These are phyloP conservation scores for Arrhamphus sclerolepis DNA, from an alignment of 2,797 vertebrate genomes.

Conservation along the genomic window DNA sequence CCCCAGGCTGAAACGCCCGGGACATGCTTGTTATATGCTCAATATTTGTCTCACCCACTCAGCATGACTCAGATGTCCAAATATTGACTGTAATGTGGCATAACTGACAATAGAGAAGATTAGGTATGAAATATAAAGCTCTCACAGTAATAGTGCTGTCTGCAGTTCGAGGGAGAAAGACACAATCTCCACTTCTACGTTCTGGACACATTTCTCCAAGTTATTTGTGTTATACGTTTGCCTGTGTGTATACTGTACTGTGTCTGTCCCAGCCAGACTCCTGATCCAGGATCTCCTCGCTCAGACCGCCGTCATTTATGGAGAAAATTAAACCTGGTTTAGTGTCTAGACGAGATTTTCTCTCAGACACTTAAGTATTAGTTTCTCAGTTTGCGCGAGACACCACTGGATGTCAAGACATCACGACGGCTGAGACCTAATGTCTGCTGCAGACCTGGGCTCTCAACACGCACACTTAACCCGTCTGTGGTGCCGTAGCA, in stretches of 20 bases:
- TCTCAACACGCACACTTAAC: constrained; percentile 5
- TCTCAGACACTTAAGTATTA: constrained; percentile 19
- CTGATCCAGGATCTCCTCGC: constrained; percentile 25
- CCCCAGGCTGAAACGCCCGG: too few species aligned
- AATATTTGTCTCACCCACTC: constrained; percentile 68
- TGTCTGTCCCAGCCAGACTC: neutral
- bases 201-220: neutral
- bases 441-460: constrained; percentile 2
- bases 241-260: constrained; percentile 28
- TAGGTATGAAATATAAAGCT: neutral
- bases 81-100: constrained; percentile 46
- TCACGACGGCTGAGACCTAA: constrained; percentile 17
- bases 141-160: constrained; percentile 6
- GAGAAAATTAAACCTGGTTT: constrained; percentile 16
- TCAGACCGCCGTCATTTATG: neutral
- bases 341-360: constrained; percentile 36
- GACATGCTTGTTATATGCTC: constrained; percentile 13
- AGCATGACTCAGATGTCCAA: constrained; percentile 60
- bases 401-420: constrained; percentile 2
- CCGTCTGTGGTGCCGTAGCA: constrained; percentile 20
- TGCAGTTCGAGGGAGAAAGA: too few species aligned
- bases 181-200: constrained; percentile 4
- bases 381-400: constrained; percentile 1
- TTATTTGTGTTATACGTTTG: constrained; percentile 12
- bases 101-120: constrained; percentile 36